These are phyloP conservation scores for Drepanosiphum platanoidis DNA, from an alignment of 2,888 invertebrate species.

Conservation along the genomic window DNA sequence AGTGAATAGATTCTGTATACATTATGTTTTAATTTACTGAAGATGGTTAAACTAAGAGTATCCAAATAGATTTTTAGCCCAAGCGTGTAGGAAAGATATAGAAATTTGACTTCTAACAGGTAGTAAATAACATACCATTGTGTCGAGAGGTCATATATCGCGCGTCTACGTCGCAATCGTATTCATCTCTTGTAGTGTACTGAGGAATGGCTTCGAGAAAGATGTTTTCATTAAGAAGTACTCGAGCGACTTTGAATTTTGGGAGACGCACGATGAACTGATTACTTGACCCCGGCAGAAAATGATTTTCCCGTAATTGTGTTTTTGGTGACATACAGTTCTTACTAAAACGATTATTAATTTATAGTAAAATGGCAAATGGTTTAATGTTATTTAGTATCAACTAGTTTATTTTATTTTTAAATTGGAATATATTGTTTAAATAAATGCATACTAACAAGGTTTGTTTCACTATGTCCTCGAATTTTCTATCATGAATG, in stretches of 20 bases:
- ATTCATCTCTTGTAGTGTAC: constrained; percentile 59
- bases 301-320: constrained; percentile 50
- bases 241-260: constrained; percentile 57
- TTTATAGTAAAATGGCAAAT: constrained; percentile 22
- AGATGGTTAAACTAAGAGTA: background rate
- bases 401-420: background rate
- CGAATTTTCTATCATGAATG: constrained; percentile 1
- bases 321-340: constrained; percentile 41
- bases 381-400: background rate
- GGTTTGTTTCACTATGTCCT: constrained; percentile 45
- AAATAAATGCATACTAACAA: constrained; percentile 32
- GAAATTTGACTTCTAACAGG: constrained; percentile 52
- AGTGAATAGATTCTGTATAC: background rate
- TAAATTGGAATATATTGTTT: background rate
- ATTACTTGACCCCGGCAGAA: constrained; percentile 52
- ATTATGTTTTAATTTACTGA: background rate
- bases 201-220: constrained; percentile 59
- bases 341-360: constrained; percentile 52
- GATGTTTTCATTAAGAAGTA: constrained; percentile 59
- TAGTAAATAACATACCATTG: constrained; percentile 48
- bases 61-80: background rate
- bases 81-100: constrained; percentile 16
- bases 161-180: constrained; percentile 45
- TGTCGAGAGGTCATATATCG: constrained; percentile 32
- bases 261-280: constrained; percentile 53